These are phyloP conservation scores for Agraylea sexmaculata DNA, from an alignment of 1,140 invertebrate species.

Conservation along the genomic window DNA sequence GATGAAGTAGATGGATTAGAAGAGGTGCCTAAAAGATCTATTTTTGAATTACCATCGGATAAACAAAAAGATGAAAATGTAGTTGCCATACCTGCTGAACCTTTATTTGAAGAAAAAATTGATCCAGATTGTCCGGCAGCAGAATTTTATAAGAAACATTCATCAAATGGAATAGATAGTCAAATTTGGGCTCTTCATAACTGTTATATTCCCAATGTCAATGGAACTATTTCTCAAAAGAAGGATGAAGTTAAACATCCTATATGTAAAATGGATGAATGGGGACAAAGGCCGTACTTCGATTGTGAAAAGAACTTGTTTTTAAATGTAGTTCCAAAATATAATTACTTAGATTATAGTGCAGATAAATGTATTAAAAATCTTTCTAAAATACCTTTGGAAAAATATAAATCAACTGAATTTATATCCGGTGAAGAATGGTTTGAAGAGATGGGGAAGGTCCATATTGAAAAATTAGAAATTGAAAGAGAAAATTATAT, in stretches of 20 bases:
- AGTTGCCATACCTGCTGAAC: slow-evolving; percentile 22
- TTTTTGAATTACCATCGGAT: slow-evolving; percentile 18
- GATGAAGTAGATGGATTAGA: slow-evolving; percentile 28
- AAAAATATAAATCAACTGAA: slow-evolving; percentile 26
- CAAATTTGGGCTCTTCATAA: slow-evolving; percentile 31
- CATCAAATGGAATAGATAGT: slow-evolving; percentile 24
- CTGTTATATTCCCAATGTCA: slow-evolving; percentile 40
- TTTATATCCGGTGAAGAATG: slow-evolving; percentile 23
- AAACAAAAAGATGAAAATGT: slow-evolving; percentile 21
- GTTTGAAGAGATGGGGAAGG: slow-evolving; percentile 19
- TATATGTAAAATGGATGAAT: slow-evolving; percentile 21
- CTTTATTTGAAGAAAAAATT: slow-evolving; percentile 16
- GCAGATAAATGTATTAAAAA: slow-evolving; percentile 36
- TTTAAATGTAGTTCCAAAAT: slow-evolving; percentile 32
- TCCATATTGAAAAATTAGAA: slow-evolving; percentile 25
- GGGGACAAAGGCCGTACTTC: slow-evolving; percentile 22
- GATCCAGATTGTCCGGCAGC: slow-evolving; percentile 30
- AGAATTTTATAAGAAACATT: slow-evolving; percentile 23
- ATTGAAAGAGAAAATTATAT: slow-evolving; percentile 18
- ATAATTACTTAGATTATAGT: slow-evolving; percentile 37
- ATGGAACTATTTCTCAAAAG: slow-evolving; percentile 33
- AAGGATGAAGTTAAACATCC: background rate
- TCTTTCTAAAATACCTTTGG: slow-evolving; percentile 27
- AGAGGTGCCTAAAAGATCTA: slow-evolving; percentile 27
- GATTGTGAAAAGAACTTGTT: slow-evolving; percentile 18